Conservation (phyloP, 2,797 vertebrate species). For the Phrynocephalus guinanensis region DNA sequence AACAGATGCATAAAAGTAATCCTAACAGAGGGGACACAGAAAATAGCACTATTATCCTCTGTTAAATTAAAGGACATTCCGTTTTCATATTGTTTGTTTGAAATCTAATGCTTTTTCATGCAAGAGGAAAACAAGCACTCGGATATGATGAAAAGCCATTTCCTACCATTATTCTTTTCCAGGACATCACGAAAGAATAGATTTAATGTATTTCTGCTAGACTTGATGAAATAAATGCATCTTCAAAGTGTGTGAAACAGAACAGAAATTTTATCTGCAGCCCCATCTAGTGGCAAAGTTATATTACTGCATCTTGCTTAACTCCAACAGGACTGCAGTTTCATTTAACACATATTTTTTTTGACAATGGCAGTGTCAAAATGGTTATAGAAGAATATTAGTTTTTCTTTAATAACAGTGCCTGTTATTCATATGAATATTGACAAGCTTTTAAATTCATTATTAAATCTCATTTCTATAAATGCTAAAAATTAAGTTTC, state of each 20-base stretch:
- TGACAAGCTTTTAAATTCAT: neutral
- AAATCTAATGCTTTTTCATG: neutral
- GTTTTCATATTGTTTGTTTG: neutral
- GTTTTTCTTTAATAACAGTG: neutral
- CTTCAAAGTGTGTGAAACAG: neutral
- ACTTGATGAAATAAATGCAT: neutral
- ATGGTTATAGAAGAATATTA: neutral
- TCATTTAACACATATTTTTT: neutral
- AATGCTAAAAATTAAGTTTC: too few species aligned
- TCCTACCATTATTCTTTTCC: neutral
- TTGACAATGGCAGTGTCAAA: neutral
- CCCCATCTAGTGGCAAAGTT: constrained; percentile 17
- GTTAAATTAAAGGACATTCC: neutral
- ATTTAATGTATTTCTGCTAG: neutral
- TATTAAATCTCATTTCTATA: too few species aligned
- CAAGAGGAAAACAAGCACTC: neutral
- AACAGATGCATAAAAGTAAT: neutral
- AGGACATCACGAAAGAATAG: neutral
- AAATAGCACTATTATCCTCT: neutral
- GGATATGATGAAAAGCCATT: neutral
- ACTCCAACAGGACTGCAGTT: neutral
- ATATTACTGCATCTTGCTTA: neutral
- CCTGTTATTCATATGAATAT: neutral
- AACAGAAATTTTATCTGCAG: neutral
- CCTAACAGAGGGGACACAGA: neutral